Conservation (phyloP, 2,113 vertebrate species). For the Eidolon helvum region DNA sequence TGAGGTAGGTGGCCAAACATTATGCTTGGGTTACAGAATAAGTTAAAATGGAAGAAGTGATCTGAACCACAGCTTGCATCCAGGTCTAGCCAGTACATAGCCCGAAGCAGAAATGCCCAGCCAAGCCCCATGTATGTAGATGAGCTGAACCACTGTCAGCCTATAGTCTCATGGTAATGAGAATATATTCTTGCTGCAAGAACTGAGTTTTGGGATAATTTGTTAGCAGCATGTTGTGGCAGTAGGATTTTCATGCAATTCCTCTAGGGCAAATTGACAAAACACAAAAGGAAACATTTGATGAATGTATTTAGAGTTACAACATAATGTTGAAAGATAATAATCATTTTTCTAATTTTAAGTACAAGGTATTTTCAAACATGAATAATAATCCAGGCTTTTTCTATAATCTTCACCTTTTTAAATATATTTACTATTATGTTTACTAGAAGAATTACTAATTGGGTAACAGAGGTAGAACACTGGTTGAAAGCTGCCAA, state of each 20-base stretch:
- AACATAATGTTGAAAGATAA: neutral
- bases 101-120: neutral
- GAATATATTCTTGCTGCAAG: neutral
- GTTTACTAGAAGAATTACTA: neutral
- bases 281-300: neutral
- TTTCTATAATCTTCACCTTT: neutral
- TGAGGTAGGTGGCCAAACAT: neutral
- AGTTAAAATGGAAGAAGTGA: neutral
- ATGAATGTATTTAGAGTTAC: neutral
- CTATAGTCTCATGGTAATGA: neutral
- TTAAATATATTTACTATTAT: neutral
- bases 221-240: neutral
- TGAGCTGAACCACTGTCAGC: neutral
- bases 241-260: neutral
- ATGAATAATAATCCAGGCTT: neutral
- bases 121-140: rapidly evolving
- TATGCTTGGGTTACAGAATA: neutral
- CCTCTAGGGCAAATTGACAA: neutral
- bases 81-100: neutral
- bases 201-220: neutral
- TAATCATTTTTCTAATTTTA: neutral
- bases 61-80: neutral
- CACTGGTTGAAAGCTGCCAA: neutral
- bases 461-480: rapidly evolving
- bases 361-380: neutral